A percentile compares a stretch with the other conserved stretches of the same genome.
Conservation (phyloP, 2,113 vertebrate genomes). For the Eublepharis macularius region DNA sequence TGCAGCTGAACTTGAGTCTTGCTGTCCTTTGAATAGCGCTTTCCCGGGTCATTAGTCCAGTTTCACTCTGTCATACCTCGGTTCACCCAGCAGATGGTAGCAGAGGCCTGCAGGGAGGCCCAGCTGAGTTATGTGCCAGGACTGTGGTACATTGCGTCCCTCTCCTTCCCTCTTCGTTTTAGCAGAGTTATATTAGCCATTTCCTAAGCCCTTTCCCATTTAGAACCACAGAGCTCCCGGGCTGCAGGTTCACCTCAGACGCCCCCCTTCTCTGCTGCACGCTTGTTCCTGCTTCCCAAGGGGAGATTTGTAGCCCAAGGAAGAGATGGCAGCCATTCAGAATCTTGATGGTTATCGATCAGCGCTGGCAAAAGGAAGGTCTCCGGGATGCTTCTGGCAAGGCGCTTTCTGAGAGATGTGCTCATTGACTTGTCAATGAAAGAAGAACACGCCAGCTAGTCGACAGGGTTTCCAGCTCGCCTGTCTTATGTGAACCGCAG, state of each 20-base stretch:
- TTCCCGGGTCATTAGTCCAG: too few species aligned
- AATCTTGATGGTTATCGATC: slow-evolving; percentile 56
- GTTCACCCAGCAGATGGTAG: slow-evolving; percentile 62
- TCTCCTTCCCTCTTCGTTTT: neutral
- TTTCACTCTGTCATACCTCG: neutral
- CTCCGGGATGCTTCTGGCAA: slow-evolving; percentile 72
- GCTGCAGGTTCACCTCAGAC: neutral
- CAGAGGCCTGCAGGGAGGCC: slow-evolving; percentile 32
- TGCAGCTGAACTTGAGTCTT: too few species aligned
- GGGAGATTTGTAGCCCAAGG: slow-evolving; percentile 63
- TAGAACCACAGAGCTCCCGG: neutral
- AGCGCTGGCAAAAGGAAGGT: neutral
- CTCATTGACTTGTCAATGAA: neutral
- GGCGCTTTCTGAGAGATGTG: slow-evolving; percentile 65
- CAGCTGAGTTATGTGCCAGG: neutral
- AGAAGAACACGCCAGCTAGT: neutral
- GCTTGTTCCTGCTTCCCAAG: neutral
- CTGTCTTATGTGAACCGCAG: too few species aligned
- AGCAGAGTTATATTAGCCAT: neutral
- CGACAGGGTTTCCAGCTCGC: too few species aligned
- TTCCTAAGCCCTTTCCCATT: neutral
- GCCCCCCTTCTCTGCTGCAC: neutral
- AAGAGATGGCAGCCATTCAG: slow-evolving; percentile 52
- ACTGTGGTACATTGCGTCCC: neutral
- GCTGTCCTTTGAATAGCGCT: too few species aligned